Evolutionary conservation across 1,140 invertebrate species (phyloP), one percentile per base, ranked within the genome.

Genomic region (Amphibalanus amphitrite): DNA sequence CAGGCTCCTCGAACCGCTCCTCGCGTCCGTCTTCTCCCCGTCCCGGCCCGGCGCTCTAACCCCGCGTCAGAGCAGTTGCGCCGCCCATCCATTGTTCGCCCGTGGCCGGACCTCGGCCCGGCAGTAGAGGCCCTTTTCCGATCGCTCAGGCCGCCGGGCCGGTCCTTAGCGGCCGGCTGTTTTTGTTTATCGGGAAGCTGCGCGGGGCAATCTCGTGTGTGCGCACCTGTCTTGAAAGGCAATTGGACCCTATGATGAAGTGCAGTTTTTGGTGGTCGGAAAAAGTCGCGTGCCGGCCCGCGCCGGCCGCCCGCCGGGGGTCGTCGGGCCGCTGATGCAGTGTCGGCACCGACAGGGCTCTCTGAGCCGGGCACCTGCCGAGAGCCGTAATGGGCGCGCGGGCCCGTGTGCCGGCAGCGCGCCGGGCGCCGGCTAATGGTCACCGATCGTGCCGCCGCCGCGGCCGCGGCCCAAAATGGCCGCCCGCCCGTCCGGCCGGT

Each of bases 1-100:
- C 4, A 38, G 70, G 75, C 68, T 75, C 73, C 70, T 72, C 72
- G 33, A 76, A 75, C 74, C 71, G 82, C 80, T 75, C 4, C 33
- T 15, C 33, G 33, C 33, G 33, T 4, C 33, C n/a, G n/a, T 38
- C 33, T 15, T 38, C 33, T 38, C 4, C 33, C 33, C 33, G 33
- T 15, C 33, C 33, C 33, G 33, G 33, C 33, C 33, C 33, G 33
- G 33, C 33, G 33, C 47, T 59, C 13, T 59, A 59, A 59, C 47
- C 47, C 47, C 23, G 47, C 13, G 10, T 20, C 47, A 20, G 47
- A 20, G 47, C 47, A 59, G 1, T 59, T 59, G 47, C 13, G 47
- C 13, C 47, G 47, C 47, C 13, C 47, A 13, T 59, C 47, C 47
- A 59, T 59, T 59, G 47, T 59, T 20, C 20, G 47, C 6, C 47